Base-by-base conservation (phyloP, 2,113 vertebrate species). In the Alligator sinensis region DNA sequence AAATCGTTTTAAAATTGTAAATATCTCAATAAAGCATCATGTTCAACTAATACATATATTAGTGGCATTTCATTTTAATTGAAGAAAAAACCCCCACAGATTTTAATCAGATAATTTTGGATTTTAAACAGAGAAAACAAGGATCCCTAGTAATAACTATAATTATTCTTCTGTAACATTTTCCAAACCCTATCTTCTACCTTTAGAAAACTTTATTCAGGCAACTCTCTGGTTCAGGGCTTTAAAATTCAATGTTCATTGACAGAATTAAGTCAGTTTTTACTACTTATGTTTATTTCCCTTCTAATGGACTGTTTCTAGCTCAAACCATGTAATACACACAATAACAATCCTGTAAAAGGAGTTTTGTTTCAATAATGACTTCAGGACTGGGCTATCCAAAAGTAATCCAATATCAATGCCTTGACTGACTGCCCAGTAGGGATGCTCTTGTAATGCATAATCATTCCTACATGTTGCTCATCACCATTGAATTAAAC, bases 401-500 rank as follows among this genome's bases (percentile, higher is more conserved):
- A 87, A 91, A 90, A 93, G 90, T 91, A 95, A 93, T 74, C 76
- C 84, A 72, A 11, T 63, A 79, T 85, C 79, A 28, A 38, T 88
- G 94, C 79, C 77, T 82, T 81, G 94, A 91, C 94, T 59, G 54
- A 80, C 2, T 34, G 94, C 80, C 66, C 89, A 95, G 81, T 58
- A 90, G 92, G 78, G 88, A 63, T 34, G 76, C 19, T 95, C 81
- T 77, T 47, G 74, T 86, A 82, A 34, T 77, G 34, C 9, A 10
- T 66, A 90, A 93, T 93, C 83, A 80, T 86, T 93, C 86, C 84
- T 91, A 86, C 66, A 61, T 66, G 80, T 84, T 15, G 88, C 9
- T 34, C 81, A 91, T 77, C 76, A 78, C 86, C 80, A 84, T 19
- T 92, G 74, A 86, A 88, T 90, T 95, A 91, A 95, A 90, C 57